Percentiles rank a stretch among this genome's conserved stretches.
Evolutionary conservation across 2,888 invertebrate genomes (phyloP).

Genomic region (Athalia circularis): DNA sequence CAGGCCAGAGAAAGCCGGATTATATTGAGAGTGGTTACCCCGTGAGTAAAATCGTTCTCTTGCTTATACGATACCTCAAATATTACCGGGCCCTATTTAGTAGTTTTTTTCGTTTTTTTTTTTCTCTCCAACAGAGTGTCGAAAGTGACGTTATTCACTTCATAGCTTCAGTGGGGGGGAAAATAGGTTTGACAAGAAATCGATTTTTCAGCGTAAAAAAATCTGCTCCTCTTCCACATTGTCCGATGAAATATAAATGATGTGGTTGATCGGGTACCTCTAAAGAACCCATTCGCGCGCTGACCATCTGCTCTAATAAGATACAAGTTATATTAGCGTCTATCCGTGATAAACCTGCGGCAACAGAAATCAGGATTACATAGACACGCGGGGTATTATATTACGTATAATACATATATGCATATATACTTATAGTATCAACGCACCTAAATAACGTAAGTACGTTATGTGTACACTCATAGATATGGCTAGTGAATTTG

Average conservation of each 20-base stretch:
- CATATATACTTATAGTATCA: neutral
- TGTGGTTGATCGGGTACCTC: neutral
- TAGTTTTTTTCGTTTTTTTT: too few species aligned
- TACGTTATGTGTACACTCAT: neutral
- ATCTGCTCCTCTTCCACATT: too few species aligned
- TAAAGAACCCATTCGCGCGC: neutral
- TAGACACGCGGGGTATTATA: too few species aligned
- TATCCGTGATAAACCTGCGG: constrained; percentile 17
- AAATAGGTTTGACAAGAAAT: too few species aligned
- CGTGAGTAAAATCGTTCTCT: neutral
- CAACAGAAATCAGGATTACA: too few species aligned
- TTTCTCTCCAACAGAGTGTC: too few species aligned
- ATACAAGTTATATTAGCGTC: constrained; percentile 26
- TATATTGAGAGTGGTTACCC: neutral
- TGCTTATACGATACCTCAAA: neutral
- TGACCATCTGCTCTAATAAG: constrained; percentile 32
- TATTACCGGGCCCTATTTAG: neutral
- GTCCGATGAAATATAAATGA: too few species aligned
- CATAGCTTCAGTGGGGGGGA: too few species aligned
- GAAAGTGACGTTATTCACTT: too few species aligned
- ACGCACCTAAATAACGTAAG: too few species aligned
- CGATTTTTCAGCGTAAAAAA: too few species aligned
- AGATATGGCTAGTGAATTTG: constrained; percentile 11
- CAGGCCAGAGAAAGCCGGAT: constrained; percentile 38
- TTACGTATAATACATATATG: neutral